Evolutionary conservation across 2,888 invertebrate genomes (phyloP).

Genomic region (Agonopterix subpropinquella): DNA sequence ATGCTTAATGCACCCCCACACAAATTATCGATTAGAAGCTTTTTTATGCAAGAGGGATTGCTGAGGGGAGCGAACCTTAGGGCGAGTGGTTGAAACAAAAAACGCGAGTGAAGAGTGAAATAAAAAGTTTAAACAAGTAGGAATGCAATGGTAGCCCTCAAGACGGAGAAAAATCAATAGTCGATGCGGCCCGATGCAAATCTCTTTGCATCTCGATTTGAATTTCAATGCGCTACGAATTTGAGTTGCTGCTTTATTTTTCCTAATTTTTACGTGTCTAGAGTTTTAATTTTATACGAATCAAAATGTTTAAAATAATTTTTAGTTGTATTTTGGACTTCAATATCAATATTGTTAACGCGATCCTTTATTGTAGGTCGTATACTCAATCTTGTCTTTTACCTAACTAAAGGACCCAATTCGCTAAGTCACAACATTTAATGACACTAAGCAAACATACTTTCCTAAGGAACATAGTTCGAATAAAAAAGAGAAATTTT

Average conservation of each 20-base stretch:
- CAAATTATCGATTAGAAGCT: slow-evolving; percentile 77
- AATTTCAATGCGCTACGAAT: slow-evolving; percentile 63
- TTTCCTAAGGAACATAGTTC: too few relatives aligned
- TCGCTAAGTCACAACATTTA: too few relatives aligned
- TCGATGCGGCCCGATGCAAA: slow-evolving; percentile 69
- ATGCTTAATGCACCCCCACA: slow-evolving; percentile 77
- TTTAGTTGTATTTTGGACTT: too few relatives aligned
- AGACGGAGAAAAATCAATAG: slow-evolving; percentile 71
- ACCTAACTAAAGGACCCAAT: too few relatives aligned
- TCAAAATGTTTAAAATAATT: too few relatives aligned
- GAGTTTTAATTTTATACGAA: slow-evolving; percentile 2
- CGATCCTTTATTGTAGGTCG: too few relatives aligned
- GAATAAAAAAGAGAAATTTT: too few relatives aligned
- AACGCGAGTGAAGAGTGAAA: slow-evolving; percentile 73
- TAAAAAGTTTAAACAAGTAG: slow-evolving; percentile 75
- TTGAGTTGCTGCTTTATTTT: slow-evolving; percentile 51
- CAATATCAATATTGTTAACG: too few relatives aligned
- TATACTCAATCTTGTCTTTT: too few relatives aligned
- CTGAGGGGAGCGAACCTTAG: slow-evolving; percentile 61
- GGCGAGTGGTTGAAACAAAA: slow-evolving; percentile 75
- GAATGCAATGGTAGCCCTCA: slow-evolving; percentile 64
- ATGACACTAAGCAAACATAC: too few relatives aligned
- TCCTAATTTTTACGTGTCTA: slow-evolving; percentile 32
- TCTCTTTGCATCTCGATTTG: slow-evolving; percentile 66
- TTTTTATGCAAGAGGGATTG: slow-evolving; percentile 75